Conservation (phyloP, 2,888 invertebrate genomes). For the Nemapogon koenigi region DNA sequence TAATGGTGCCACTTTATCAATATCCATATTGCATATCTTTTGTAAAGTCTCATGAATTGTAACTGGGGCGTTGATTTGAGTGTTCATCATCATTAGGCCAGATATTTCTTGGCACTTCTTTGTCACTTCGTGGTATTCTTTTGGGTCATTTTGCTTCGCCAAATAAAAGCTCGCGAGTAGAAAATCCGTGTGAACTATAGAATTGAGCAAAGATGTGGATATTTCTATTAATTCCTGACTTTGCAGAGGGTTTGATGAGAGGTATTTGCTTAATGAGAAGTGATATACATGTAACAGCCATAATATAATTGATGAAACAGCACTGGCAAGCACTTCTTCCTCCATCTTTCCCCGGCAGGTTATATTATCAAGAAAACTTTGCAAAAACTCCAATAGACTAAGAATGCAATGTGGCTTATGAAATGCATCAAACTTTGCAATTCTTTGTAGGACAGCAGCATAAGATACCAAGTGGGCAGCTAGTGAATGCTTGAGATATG, state of each 20-base stretch:
- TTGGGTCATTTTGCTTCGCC: conserved; percentile 81
- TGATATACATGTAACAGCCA: conserved; percentile 83
- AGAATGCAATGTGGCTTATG: conserved; percentile 88
- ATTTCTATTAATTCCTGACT: conserved; percentile 72
- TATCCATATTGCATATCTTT: conserved; percentile 67
- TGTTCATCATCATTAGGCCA: conserved; percentile 63
- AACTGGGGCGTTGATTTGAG: conserved; percentile 58
- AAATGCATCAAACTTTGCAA: conserved; percentile 87
- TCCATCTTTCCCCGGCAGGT: conserved; percentile 84
- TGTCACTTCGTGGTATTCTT: conserved; percentile 68
- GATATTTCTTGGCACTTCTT: conserved; percentile 82
- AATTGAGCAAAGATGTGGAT: conserved; percentile 71
- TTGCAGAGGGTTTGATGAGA: conserved; percentile 52
- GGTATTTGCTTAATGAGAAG: conserved; percentile 51
- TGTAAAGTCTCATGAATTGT: conserved; percentile 67
- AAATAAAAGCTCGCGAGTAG: conserved; percentile 83
- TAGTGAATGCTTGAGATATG: conserved; percentile 90
- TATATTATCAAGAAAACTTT: conserved; percentile 69
- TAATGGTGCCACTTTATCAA: conserved; percentile 65
- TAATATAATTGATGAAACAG: conserved; percentile 80
- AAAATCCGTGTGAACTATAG: conserved; percentile 75
- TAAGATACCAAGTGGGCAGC: conserved; percentile 91
- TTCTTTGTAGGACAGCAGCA: conserved; percentile 85
- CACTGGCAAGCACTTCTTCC: conserved; percentile 82
- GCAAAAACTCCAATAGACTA: conserved; percentile 85